Base-by-base conservation (phyloP, 2,113 vertebrate genomes). In the Bungarus multicinctus region DNA sequence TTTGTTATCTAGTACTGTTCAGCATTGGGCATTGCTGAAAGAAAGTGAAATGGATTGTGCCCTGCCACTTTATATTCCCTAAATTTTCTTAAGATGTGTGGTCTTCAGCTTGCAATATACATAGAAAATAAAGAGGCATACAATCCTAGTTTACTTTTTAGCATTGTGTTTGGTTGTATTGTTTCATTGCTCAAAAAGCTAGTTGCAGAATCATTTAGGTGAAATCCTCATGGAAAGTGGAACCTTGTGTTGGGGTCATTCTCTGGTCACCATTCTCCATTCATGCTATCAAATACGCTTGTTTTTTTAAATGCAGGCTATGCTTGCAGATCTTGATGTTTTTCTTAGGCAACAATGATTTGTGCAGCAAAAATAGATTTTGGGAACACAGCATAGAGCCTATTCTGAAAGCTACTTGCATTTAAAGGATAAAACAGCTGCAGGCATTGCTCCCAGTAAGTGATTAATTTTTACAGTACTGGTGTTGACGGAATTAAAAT, bases 181-280 rank as follows among this genome's bases (percentile, higher is more conserved):
- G n/a, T 88, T 89, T 55, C 45, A 88, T 64, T 69, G 86, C 47
- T 60, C 45, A 69, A 18, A 92, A 92, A 88, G 22, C 20, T 52
- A 52, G 69, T 81, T 27, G 27, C 4, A 23, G n/a, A 14, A 27
- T 64, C 30, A 14, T 89, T 45, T 87, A 91, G 90, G 25, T 47
- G 25, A 45, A 85, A 86, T 50, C 52, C 20, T 87, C 54, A 50
- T 91, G 43, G 27, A 34, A 91, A 60, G 16, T 87, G 10, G 54
- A 87, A 39, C 39, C 39, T 47, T 86, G 39, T 34, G 7, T 87
- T 60, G 30, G 22, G 74, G 81, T 89, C 39, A 50, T 12, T 14
- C 25, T 92, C 53, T 94, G 5, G 4, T 52, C 52, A 91, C 88
- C 93, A 92, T 45, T 89, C 30, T 94, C 91, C 88, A 43, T 89